phyloP scores from a whole-genome alignment of 2,113 vertebrate genomes.

The Baryphthengus martii region DNA sequence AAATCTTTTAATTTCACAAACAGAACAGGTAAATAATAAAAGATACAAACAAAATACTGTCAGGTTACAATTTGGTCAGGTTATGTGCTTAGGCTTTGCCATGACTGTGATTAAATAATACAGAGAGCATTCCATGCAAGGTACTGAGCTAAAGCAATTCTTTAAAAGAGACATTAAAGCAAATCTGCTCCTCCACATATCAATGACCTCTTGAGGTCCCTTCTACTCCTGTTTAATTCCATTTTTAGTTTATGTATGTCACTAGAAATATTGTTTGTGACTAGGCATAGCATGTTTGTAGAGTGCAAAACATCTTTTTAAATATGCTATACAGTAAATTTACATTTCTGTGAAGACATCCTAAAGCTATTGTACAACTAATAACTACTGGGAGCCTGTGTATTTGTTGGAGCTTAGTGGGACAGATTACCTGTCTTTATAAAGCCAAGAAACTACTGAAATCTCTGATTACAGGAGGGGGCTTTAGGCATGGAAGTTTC shows the following conservation, averaged over 20 bases:
- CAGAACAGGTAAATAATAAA: neutral
- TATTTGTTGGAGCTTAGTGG: slow-evolving; percentile 25
- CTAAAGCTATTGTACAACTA: slow-evolving; percentile 46
- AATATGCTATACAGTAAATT: slow-evolving; percentile 33
- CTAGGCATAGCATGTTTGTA: neutral
- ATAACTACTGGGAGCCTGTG: neutral
- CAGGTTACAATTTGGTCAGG: neutral
- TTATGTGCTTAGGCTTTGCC: neutral
- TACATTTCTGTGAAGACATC: slow-evolving; percentile 31
- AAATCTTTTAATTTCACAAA: neutral
- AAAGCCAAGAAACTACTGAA: neutral
- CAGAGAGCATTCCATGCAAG: slow-evolving; percentile 27
- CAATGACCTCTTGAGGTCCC: neutral
- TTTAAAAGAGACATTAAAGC: neutral
- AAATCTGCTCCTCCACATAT: neutral
- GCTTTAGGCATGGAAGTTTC: neutral
- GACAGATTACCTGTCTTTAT: neutral
- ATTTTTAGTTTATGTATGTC: neutral
- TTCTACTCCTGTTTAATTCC: neutral
- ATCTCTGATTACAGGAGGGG: neutral
- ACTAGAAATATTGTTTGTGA: neutral
- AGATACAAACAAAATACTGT: neutral
- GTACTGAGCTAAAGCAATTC: neutral
- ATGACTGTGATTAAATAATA: neutral
- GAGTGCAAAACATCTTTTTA: slow-evolving; percentile 11